Conservation (phyloP, 2,113 vertebrate species). For the Sturnus vulgaris region DNA sequence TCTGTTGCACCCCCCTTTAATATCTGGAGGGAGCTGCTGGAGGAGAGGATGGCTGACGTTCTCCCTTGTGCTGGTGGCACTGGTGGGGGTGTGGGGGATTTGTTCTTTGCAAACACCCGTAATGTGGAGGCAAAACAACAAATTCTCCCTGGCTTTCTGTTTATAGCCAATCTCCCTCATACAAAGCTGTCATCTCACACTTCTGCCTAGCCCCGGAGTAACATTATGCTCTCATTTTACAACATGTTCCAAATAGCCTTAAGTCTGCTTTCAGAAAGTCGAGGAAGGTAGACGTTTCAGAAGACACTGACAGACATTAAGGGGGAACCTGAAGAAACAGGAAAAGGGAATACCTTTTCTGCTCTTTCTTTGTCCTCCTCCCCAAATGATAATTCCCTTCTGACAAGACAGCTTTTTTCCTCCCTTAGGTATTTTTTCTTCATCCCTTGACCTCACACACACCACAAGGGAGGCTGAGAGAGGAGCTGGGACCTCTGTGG, state of each 20-base stretch:
- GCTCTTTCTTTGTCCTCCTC: background rate
- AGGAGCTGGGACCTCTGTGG: background rate
- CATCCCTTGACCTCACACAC: background rate
- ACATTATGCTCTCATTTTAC: conserved; percentile 41
- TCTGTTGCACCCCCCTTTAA: background rate
- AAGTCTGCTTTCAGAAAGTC: background rate
- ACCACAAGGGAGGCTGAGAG: background rate
- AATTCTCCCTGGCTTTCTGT: conserved; percentile 25
- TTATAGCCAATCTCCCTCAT: conserved; percentile 23
- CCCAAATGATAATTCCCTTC: background rate
- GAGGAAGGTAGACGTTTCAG: background rate
- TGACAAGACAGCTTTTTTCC: background rate
- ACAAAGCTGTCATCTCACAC: conserved; percentile 45
- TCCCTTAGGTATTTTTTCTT: background rate
- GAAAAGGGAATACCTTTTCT: background rate
- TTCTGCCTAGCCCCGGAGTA: conserved; percentile 22
- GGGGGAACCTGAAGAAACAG: background rate
- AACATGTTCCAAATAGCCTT: background rate
- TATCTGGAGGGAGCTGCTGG: background rate
- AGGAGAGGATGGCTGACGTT: background rate
- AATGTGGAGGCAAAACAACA: background rate
- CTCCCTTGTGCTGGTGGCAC: background rate
- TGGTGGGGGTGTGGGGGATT: accelerated
- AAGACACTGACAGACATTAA: background rate
- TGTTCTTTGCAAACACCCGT: background rate